These are phyloP conservation scores for Elephas maximus DNA, from an alignment of 2,113 vertebrate genomes.

Conservation along the genomic window DNA sequence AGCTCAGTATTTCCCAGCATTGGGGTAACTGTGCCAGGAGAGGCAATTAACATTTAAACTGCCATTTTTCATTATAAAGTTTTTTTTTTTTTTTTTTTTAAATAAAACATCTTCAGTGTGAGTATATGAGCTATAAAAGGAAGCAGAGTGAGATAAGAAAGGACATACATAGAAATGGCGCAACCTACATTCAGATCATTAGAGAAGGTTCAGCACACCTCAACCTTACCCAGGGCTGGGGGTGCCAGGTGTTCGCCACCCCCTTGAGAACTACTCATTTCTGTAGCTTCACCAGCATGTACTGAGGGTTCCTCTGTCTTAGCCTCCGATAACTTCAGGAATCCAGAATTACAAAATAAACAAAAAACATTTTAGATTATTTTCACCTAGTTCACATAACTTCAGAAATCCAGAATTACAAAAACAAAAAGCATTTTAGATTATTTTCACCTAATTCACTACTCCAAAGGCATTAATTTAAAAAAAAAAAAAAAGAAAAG, in stretches of 20 bases:
- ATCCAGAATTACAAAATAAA: conserved; percentile 38
- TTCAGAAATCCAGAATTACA: conserved; percentile 62
- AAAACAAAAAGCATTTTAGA: background rate
- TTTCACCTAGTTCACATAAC: conserved; percentile 67
- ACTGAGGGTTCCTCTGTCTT: conserved; percentile 65
- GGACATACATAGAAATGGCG: conserved; percentile 43
- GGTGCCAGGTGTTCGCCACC: conserved; percentile 62
- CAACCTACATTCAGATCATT: background rate
- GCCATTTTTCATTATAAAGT: background rate
- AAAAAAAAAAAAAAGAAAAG: background rate
- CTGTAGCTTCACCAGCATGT: conserved; percentile 50
- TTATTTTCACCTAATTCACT: conserved; percentile 61
- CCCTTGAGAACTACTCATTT: conserved; percentile 65
- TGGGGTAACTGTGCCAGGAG: background rate
- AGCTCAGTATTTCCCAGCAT: background rate
- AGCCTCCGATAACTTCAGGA: conserved; percentile 77
- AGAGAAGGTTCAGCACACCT: background rate
- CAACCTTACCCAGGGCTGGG: conserved; percentile 82
- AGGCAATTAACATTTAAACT: conserved; percentile 15
- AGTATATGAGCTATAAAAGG: conserved; percentile 17
- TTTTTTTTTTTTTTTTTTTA: background rate
- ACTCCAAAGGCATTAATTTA: conserved; percentile 22
- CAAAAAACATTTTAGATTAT: background rate
- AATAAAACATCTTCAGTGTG: conserved; percentile 52
- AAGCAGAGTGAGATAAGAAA: conserved; percentile 44